Percentiles rank a stretch among this genome's conserved stretches.
These are phyloP conservation scores for Parazoanthus atlanticus DNA, from an alignment of 92 coral and sea anemone species.

Conservation along the genomic window DNA sequence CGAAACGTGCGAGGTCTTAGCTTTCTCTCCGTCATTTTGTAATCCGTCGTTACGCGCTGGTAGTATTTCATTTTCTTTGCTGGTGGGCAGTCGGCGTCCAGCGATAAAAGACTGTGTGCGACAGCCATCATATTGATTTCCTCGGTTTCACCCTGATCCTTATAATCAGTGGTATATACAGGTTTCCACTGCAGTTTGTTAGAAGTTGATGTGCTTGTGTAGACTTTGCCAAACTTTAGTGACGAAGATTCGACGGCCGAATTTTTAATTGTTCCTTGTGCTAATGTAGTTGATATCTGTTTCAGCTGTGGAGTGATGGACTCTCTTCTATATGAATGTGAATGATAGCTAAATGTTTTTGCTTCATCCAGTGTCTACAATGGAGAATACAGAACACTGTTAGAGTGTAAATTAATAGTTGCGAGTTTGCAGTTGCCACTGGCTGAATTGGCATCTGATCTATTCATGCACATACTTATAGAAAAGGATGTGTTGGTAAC, in stretches of 20 bases:
- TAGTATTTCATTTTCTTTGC: background rate
- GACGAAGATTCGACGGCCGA: background rate
- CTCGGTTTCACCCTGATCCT: background rate
- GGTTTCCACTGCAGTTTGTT: background rate
- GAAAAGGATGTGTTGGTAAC: too few species aligned
- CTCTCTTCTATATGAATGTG: too few species aligned
- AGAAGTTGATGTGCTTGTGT: background rate
- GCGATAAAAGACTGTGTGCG: background rate
- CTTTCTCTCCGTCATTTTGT: background rate
- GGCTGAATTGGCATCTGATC: too few species aligned
- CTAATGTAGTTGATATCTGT: background rate
- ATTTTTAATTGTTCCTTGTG: background rate
- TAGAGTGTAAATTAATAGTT: too few species aligned
- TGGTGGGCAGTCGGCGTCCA: background rate
- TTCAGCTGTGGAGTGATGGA: background rate
- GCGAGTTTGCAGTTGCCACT: too few species aligned
- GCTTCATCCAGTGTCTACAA: background rate
- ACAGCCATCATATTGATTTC: background rate
- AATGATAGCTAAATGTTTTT: background rate
- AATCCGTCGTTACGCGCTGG: background rate
- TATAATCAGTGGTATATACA: background rate
- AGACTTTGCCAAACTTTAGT: conserved; percentile 1
- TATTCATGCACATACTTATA: too few species aligned
- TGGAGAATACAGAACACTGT: background rate
- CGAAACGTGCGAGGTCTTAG: background rate